Evolutionary conservation across 2,113 vertebrate genomes (phyloP), one percentile per base, ranked within the genome.

Genomic region (Heloderma charlesbogerti): DNA sequence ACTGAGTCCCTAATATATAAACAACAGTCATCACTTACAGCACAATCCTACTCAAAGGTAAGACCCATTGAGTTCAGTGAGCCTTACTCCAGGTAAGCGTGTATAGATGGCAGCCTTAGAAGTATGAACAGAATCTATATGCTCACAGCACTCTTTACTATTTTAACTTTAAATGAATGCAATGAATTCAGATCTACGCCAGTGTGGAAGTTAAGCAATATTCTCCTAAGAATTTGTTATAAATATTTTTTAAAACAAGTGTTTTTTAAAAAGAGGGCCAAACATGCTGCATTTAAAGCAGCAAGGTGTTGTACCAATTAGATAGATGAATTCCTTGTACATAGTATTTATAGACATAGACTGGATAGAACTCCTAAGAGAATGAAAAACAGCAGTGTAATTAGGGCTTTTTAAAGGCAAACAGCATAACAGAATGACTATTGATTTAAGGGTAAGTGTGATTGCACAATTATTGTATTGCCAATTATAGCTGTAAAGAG

Each of bases 361-460:
- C 37, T 45, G 63, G 8, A n/a, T 90, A 71, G 25, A 13, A n/a
- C 87, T 94, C 40, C 87, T 88, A 88, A 92, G 5, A 16, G n/a
- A 34, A 45, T 22, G 16, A 88, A 84, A 27, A 94, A 66, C 2
- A 87, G 12, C 22, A 63, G 18, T 75, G 15, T 84, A 0, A 20
- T 57, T 82, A 67, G 31, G 6, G 13, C 15, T 57, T 67, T 93
- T 89, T 87, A 67, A 66, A 34, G 85, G 7, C 6, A 90, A 82
- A 71, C 84, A 94, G 84, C 54, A 27, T 2, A 48, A 15, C 29
- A 60, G 80, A 84, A 86, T 54, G 1, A 88, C 54, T 0, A 0
- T 45, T 0, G 0, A 13, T 66, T 66, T 77, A 72, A 91, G 89
- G 57, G 25, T 93, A 82, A 92, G 20, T 43, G 0, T 0, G 94